These are phyloP conservation scores for Turnix velox DNA, from an alignment of 2,113 vertebrate species.

Conservation along the genomic window DNA sequence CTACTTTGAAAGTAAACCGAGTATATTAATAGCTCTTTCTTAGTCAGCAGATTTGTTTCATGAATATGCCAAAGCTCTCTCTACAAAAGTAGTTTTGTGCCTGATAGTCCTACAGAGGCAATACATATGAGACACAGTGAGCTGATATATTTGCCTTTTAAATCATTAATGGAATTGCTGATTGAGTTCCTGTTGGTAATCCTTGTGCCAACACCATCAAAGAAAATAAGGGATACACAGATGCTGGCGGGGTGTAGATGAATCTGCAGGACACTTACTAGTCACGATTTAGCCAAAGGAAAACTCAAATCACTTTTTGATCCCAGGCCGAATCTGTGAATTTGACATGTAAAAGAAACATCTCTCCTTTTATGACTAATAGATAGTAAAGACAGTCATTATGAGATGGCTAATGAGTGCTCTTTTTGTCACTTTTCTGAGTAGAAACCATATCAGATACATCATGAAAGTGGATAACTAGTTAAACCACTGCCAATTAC, in stretches of 20 bases:
- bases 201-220: constrained; percentile 58
- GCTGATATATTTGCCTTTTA: constrained; percentile 63
- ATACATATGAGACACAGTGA: not conserved
- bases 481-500: not conserved
- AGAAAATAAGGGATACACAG: constrained; percentile 58
- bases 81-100: not conserved
- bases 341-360: constrained; percentile 61
- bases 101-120: constrained; percentile 38
- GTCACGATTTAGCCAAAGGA: constrained; percentile 51
- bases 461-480: not conserved
- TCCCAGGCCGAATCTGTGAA: constrained; percentile 57
- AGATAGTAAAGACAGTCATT: constrained; percentile 6
- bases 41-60: constrained; percentile 20
- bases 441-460: constrained; percentile 30
- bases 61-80: constrained; percentile 13
- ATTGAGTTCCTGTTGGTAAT: constrained; percentile 59
- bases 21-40: not conserved
- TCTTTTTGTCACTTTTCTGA: constrained; percentile 30
- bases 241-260: constrained; percentile 56
- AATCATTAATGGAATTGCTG: constrained; percentile 66
- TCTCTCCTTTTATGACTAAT: constrained; percentile 42
- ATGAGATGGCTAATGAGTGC: constrained; percentile 15
- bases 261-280: constrained; percentile 59
- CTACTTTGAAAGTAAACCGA: not conserved
- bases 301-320: constrained; percentile 65